Evolutionary conservation across 1,140 invertebrate genomes (phyloP).

Genomic region (Leptinotarsa texana): DNA sequence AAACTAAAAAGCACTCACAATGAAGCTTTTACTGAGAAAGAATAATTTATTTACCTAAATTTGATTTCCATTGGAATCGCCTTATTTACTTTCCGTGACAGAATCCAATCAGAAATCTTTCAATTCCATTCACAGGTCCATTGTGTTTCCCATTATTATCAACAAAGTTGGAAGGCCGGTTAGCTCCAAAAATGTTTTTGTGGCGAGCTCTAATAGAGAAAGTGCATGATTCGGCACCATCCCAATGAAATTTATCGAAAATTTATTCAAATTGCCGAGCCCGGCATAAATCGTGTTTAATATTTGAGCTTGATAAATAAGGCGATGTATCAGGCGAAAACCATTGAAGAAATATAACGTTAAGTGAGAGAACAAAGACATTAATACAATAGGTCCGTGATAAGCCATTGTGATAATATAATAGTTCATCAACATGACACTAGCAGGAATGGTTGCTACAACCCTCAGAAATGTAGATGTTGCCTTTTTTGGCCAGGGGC

Average conservation of each 20-base stretch:
- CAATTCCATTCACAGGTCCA: no score
- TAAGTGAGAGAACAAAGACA: conserved; percentile 20
- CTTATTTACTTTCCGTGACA: no score
- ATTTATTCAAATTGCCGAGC: conserved; percentile 17
- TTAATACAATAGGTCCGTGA: conserved; percentile 20
- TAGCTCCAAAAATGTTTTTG: conserved; percentile 5
- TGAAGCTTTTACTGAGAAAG: no score
- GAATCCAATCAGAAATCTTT: no score
- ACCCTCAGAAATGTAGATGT: conserved; percentile 9
- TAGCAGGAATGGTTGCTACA: conserved; percentile 19
- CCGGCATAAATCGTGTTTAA: conserved; percentile 11
- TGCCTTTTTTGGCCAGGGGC: conserved; percentile 14
- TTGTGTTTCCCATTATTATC: no score
- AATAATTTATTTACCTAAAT: no score
- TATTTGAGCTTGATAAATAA: conserved; percentile 24
- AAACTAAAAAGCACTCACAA: no score
- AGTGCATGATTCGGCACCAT: conserved; percentile 16
- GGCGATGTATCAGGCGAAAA: conserved; percentile 18
- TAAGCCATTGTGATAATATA: conserved; percentile 24
- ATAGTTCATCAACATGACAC: conserved; percentile 25
- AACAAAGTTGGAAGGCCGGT: no score
- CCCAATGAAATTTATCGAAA: conserved; percentile 16
- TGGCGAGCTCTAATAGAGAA: not conserved
- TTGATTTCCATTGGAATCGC: no score
- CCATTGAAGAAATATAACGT: conserved; percentile 13